A percentile compares a stretch with the other conserved stretches of the same genome.
Conservation (phyloP, 2,113 vertebrate species). For the Hyaena hyaena region DNA sequence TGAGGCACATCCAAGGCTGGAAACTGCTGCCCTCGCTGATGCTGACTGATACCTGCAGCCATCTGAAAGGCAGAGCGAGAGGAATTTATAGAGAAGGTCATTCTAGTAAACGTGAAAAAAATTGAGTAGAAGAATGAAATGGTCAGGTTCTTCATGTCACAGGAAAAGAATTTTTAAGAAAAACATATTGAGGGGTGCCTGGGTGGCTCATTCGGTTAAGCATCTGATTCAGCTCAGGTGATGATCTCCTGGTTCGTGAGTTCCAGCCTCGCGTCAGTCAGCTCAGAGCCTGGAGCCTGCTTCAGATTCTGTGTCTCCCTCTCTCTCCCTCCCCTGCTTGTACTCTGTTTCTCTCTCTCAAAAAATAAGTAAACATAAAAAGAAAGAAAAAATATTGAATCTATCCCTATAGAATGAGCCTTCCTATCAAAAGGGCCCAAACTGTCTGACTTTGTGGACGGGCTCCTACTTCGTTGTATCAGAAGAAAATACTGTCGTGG, state of each 20-base stretch:
- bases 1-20: neutral
- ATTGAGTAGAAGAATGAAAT: neutral
- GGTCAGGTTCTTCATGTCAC: neutral
- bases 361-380: too few species aligned
- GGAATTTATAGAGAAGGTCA: neutral
- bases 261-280: too few species aligned
- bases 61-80: neutral
- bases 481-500: neutral
- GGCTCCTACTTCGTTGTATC: neutral
- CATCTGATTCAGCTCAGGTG: too few species aligned
- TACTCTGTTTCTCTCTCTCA: too few species aligned
- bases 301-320: too few species aligned
- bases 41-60: neutral
- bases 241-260: too few species aligned
- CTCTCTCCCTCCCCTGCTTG: too few species aligned
- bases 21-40: neutral
- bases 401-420: neutral
- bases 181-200: neutral
- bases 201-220: too few species aligned
- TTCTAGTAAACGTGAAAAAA: neutral
- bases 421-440: neutral
- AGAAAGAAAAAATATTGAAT: neutral
- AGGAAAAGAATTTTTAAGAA: constrained; percentile 23
- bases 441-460: rapidly evolving
- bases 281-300: too few species aligned